A percentile compares a stretch with the other conserved stretches of the same genome.
These are phyloP conservation scores for Hemibagrus wyckioides DNA, from an alignment of 2,113 vertebrate genomes.

Conservation along the genomic window DNA sequence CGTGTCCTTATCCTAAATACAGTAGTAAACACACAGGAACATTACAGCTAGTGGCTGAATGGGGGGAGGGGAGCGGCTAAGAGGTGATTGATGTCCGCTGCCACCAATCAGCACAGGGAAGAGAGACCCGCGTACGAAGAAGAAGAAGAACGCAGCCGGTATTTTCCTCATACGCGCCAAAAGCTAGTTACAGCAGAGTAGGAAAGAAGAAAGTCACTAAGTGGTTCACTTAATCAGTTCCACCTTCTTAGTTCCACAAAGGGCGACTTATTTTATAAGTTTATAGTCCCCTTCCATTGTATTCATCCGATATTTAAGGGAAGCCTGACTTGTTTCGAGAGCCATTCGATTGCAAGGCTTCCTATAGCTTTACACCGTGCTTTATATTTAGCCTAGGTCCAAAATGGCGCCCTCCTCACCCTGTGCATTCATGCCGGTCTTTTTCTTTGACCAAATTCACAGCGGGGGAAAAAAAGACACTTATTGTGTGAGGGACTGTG, in stretches of 20 bases:
- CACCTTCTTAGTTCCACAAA: neutral
- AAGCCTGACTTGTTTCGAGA: neutral
- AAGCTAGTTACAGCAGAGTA: conserved; percentile 11
- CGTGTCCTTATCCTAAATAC: conserved; percentile 77
- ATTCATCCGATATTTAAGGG: neutral
- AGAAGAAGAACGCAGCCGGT: conserved; percentile 76
- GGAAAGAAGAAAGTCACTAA: neutral
- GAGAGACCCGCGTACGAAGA: conserved; percentile 70
- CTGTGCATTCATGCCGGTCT: conserved; percentile 67
- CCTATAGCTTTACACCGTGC: conserved; percentile 23
- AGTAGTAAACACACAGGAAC: conserved; percentile 83
- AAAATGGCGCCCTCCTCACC: conserved; percentile 77
- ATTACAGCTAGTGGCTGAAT: conserved; percentile 78
- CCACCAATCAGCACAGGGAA: conserved; percentile 70
- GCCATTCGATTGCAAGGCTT: neutral
- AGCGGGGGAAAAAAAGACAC: neutral
- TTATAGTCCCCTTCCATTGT: neutral
- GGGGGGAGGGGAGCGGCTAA: conserved; percentile 78
- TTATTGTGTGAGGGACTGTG: conserved; percentile 50
- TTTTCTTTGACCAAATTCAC: conserved; percentile 68
- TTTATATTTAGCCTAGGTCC: conserved; percentile 54
- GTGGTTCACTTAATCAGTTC: neutral
- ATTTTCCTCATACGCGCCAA: conserved; percentile 71
- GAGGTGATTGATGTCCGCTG: conserved; percentile 70
- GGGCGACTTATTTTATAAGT: neutral